Conservation (phyloP, 2,797 vertebrate species). For the Pangasius larnaudii region DNA sequence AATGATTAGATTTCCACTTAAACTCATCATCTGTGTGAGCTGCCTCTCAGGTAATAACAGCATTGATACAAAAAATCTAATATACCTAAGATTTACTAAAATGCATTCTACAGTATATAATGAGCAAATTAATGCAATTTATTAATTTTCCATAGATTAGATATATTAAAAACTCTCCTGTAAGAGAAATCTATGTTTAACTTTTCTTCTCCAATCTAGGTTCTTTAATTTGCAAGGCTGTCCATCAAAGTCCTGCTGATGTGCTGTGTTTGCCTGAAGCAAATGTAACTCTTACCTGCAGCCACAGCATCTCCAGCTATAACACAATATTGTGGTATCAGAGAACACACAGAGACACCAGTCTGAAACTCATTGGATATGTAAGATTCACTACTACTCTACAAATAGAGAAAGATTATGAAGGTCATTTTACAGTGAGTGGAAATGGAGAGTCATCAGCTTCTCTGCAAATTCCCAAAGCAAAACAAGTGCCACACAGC, state of each 20-base stretch:
- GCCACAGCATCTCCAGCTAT: slow-evolving; percentile 45
- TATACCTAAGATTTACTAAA: background rate
- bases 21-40: slow-evolving; percentile 47
- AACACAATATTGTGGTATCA: slow-evolving; percentile 39
- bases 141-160: background rate
- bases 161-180: background rate
- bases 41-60: slow-evolving; percentile 29
- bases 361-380: slow-evolving; percentile 45
- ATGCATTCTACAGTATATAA: background rate
- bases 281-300: slow-evolving; percentile 52
- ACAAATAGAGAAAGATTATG: background rate
- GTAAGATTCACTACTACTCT: rapidly evolving
- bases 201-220: slow-evolving; percentile 39
- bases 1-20: slow-evolving; percentile 41
- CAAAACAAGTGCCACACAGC: background rate
- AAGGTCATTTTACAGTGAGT: background rate
- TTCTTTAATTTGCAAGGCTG: slow-evolving; percentile 43
- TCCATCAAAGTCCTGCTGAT: slow-evolving; percentile 59
- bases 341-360: slow-evolving; percentile 30
- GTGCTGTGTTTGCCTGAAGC: slow-evolving; percentile 37
- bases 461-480: background rate
- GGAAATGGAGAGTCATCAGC: background rate
- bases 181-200: background rate
- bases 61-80: background rate
- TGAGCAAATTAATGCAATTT: background rate